Percentiles rank a stretch among this genome's conserved stretches.
These are phyloP conservation scores for Drosophila suzukii DNA, from an alignment of 1,140 invertebrate genomes.

Conservation along the genomic window DNA sequence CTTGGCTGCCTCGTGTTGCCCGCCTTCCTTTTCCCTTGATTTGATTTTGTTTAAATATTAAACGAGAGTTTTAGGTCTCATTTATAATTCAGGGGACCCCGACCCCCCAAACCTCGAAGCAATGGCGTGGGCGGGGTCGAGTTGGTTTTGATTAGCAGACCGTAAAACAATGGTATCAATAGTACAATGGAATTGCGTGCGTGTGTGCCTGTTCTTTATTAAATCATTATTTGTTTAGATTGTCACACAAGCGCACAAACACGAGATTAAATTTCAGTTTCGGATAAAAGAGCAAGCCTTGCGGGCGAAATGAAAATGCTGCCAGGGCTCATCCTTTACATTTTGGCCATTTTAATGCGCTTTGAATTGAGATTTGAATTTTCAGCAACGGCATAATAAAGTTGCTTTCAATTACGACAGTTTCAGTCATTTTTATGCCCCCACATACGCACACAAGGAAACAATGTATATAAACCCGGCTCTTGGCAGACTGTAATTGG, in stretches of 20 bases:
- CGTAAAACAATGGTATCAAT: conserved; percentile 77
- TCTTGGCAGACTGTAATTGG: conserved; percentile 58
- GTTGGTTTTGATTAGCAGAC: conserved; percentile 78
- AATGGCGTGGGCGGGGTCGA: conserved; percentile 16
- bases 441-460: conserved; percentile 6
- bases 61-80: conserved; percentile 79
- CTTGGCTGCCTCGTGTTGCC: conserved; percentile 43
- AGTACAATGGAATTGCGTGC: conserved; percentile 64
- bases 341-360: conserved; percentile 45
- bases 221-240: conserved; percentile 77
- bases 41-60: conserved; percentile 84
- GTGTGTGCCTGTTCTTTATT: conserved; percentile 60
- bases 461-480: conserved; percentile 12
- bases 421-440: conserved; percentile 45
- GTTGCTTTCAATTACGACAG: conserved; percentile 53
- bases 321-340: conserved; percentile 52
- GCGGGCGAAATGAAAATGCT: conserved; percentile 20
- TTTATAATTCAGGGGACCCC: conserved; percentile 68
- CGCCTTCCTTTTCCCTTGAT: conserved; percentile 62
- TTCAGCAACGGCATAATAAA: conserved; percentile 38
- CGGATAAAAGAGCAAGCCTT: conserved; percentile 66
- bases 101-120: not conserved
- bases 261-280: conserved; percentile 47
- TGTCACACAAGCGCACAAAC: conserved; percentile 43
- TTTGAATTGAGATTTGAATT: conserved; percentile 52